phyloP scores from a whole-genome alignment of 2,797 vertebrate genomes.

The Paguma larvata region DNA sequence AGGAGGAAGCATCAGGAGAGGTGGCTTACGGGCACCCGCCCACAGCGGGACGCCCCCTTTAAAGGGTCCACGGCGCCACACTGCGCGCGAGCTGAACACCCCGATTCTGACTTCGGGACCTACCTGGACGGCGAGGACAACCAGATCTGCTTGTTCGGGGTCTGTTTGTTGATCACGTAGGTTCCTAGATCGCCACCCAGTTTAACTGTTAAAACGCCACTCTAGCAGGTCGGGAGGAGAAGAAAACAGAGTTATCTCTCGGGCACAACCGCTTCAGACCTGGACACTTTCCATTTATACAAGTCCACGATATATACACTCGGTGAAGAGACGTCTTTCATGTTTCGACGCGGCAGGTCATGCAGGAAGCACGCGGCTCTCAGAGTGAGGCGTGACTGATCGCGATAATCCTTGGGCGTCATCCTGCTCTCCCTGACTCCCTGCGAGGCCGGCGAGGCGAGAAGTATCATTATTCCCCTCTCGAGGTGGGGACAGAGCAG shows the following conservation, averaged over 20 bases:
- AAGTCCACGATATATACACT: neutral
- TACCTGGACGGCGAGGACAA: slow-evolving; percentile 97
- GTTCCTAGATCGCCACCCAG: slow-evolving; percentile 94
- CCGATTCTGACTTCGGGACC: slow-evolving; percentile 23
- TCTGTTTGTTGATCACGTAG: slow-evolving; percentile 99
- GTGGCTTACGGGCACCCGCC: neutral
- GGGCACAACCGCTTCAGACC: neutral
- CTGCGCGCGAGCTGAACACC: neutral
- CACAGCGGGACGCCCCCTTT: neutral
- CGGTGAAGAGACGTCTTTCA: neutral
- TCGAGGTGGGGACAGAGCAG: neutral
- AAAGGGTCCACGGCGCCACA: neutral
- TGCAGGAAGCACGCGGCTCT: neutral
- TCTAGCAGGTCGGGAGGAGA: slow-evolving; percentile 86
- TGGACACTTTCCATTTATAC: neutral
- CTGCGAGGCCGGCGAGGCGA: neutral
- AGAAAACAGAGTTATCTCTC: neutral
- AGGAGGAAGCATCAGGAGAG: neutral
- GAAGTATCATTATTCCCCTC: neutral
- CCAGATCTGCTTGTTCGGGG: slow-evolving; percentile 98
- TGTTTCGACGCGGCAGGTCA: neutral
- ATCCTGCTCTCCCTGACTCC: neutral
- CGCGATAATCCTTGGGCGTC: rapidly evolving
- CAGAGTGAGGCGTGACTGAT: neutral
- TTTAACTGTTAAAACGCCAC: slow-evolving; percentile 95